Evolutionary conservation across 2,888 invertebrate species (phyloP).

Genomic region (Chymomyza caudatula): DNA sequence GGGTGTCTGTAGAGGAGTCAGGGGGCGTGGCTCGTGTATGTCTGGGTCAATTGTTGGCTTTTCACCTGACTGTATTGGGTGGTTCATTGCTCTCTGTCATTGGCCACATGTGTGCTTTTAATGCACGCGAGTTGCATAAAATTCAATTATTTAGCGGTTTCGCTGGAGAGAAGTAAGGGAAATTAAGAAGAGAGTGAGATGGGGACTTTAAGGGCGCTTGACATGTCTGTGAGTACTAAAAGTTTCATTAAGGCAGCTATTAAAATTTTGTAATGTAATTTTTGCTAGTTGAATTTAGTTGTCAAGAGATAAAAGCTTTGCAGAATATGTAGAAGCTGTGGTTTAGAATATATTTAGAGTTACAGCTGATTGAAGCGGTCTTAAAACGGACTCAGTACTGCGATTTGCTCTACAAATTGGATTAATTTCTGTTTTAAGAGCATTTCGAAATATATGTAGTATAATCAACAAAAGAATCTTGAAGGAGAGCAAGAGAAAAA

Average conservation of each 20-base stretch:
- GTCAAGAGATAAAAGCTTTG: background rate
- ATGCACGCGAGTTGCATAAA: constrained; percentile 33
- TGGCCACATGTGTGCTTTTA: constrained; percentile 24
- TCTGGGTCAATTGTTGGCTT: constrained; percentile 1
- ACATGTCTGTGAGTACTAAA: background rate
- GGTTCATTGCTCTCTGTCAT: constrained; percentile 13
- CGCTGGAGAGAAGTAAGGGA: background rate
- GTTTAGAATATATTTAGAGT: background rate
- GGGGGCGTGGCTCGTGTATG: constrained; percentile 4
- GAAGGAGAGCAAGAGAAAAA: no score
- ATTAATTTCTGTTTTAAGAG: background rate
- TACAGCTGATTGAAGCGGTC: no score
- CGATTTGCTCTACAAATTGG: background rate
- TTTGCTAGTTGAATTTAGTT: background rate
- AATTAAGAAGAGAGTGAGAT: background rate
- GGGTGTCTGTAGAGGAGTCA: constrained; percentile 2
- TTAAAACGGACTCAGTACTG: no score
- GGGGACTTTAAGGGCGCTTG: no score
- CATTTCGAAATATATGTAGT: background rate
- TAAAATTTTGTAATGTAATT: background rate
- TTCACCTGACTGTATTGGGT: background rate
- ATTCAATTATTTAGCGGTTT: constrained; percentile 26
- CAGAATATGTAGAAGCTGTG: background rate
- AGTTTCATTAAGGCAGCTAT: background rate
- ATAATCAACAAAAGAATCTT: no score